Conservation (phyloP, 2,888 invertebrate species). For the Leptothorax acervorum region DNA sequence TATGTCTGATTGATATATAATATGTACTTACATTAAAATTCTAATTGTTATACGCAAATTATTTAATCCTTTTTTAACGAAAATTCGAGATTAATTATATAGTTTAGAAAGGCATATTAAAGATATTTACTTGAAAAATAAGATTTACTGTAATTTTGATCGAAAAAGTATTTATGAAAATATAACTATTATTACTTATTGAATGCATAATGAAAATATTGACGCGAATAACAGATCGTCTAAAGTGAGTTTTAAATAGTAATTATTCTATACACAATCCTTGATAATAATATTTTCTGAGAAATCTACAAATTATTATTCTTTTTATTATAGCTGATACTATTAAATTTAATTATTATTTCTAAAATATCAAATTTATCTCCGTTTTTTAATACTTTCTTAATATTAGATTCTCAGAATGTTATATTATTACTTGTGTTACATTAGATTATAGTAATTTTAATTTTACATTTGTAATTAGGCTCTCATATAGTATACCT, state of each 20-base stretch:
- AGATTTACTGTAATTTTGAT: too few species aligned
- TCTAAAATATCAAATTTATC: neutral
- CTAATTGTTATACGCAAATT: too few species aligned
- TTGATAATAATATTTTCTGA: neutral
- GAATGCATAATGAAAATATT: too few species aligned
- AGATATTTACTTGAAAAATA: too few species aligned
- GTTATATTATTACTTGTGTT: neutral
- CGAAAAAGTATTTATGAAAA: too few species aligned
- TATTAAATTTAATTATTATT: neutral
- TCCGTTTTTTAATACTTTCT: neutral
- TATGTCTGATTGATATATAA: too few species aligned
- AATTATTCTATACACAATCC: neutral
- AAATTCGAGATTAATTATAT: neutral
- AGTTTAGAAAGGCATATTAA: neutral
- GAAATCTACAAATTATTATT: slow-evolving; percentile 5
- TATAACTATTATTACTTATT: too few species aligned
- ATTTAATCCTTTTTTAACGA: neutral
- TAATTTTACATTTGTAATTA: neutral
- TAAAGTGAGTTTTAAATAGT: neutral
- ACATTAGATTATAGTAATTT: neutral
- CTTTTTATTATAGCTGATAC: neutral
- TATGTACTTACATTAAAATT: too few species aligned
- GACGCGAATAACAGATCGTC: neutral
- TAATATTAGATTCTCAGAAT: neutral
- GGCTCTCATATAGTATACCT: neutral